Evolutionary conservation across 1,140 invertebrate genomes (phyloP), one percentile per base, ranked within the genome.

Genomic region (Grapholita molesta): DNA sequence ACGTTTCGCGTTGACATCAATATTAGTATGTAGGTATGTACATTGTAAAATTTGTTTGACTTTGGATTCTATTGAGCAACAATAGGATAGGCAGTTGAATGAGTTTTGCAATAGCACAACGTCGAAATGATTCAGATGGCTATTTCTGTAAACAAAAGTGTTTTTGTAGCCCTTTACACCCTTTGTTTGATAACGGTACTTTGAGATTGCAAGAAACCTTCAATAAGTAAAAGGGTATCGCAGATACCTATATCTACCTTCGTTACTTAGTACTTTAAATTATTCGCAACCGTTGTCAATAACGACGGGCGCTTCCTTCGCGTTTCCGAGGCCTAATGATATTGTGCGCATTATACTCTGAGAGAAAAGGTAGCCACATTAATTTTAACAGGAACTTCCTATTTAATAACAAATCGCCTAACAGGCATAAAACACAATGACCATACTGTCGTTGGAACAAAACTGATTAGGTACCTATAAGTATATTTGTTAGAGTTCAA

Each of bases 301-400:
- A 61, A 61, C 55, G 76, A 69, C 77, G 72, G 68, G 72, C 72
- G 67, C 65, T 67, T 72, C 53, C 76, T 71, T 75, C 67, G 73
- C 76, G 80, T 77, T 79, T 80, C 74, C 76, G 72, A 79, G 78
- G 73, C 75, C 73, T 80, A 82, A 80, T 80, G 80, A 82, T 83
- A 83, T 82, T 76, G 79, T 78, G 78, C 75, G 75, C 67, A 83
- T 84, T 83, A 79, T 70, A 70, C 72, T 73, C 72, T 66, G 68
- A 76, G 64, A 77, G 68, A 77, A 82, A 81, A 77, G 69, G 67
- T 33, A 32, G 67, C 52, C 53, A 80, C 72, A 74, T 78, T 69
- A 71, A 85, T 85, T 82, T 78, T 75, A 75, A 69, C 65, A 73
- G 61, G 11, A 30, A 61, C 55, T 61, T 5, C 28, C 28, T 61